Percentiles rank a stretch among this genome's conserved stretches.
phyloP scores from a whole-genome alignment of 2,113 vertebrate species.

The Galemys pyrenaicus region DNA sequence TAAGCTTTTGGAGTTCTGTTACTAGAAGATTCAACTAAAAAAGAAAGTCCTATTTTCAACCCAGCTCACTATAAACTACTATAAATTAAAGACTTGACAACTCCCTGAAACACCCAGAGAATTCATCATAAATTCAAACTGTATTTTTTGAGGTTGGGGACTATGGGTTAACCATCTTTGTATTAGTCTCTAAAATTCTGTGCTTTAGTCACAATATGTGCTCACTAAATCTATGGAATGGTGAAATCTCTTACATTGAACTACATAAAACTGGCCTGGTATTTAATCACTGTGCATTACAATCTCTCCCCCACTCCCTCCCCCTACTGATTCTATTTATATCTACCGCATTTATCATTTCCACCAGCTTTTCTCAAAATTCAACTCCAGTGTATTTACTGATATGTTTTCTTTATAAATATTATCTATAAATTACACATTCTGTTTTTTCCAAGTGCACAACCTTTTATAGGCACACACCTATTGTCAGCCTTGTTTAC shows the following conservation, averaged over 20 bases:
- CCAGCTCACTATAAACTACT: not conserved
- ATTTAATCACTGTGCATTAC: slow-evolving; percentile 26
- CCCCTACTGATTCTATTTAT: slow-evolving; percentile 40
- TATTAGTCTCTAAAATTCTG: not conserved
- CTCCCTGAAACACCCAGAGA: not conserved
- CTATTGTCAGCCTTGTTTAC: not conserved
- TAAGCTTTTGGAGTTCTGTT: not conserved
- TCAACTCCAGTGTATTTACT: not conserved
- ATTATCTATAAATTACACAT: not conserved
- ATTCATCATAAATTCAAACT: slow-evolving; percentile 15
- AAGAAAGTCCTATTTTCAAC: not conserved
- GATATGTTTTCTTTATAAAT: slow-evolving; percentile 37
- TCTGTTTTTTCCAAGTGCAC: not conserved
- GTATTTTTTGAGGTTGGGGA: not conserved
- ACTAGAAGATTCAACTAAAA: not conserved
- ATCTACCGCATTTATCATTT: slow-evolving; percentile 28
- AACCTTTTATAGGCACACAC: not conserved
- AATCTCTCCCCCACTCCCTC: not conserved
- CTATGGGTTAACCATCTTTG: not conserved
- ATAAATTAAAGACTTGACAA: slow-evolving; percentile 8
- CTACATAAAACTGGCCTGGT: slow-evolving; percentile 3
- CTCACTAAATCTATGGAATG: slow-evolving; percentile 36
- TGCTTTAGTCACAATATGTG: not conserved
- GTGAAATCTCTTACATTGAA: not conserved
- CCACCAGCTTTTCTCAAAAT: not conserved